Base-by-base conservation (phyloP, 2,797 vertebrate genomes). In the Acanthurus lineatus region DNA sequence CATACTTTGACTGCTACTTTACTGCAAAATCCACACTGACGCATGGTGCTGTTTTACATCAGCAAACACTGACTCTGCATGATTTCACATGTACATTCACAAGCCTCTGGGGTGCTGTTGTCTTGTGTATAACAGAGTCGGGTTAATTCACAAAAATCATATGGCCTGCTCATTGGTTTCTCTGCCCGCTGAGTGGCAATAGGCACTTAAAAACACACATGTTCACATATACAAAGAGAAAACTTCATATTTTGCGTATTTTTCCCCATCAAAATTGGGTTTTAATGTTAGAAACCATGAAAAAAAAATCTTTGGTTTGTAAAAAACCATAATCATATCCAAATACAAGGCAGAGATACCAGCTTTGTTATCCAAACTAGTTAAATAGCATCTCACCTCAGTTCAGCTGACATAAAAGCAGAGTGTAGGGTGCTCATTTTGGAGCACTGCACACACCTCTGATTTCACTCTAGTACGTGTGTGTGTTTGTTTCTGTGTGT, bases 221-320 rank as follows among this genome's bases (percentile, higher is more conserved):
- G 93, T 93, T 95, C 94, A 95, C 94, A 93, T 96, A 93, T 96
- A 97, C 96, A 98, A 96, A 97, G 94, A 97, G 93, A 96, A 91
- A 95, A 93, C 88, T 93, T 96, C 88, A 92, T 93, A 83, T 91
- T 69, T 75, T 93, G 86, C 78, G 87, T 86, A 51, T 85, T 81
- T 79, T 42, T 44, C 38, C 81, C 80, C 82, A 83, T 85, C 86
- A 95, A 94, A 96, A 95, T 91, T 76, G 89, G 94, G 93, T 94
- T 94, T 94, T 91, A 70, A 78, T 73, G 94, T 90, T 87, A 87
- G 95, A 94, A 95, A 93, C 74, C 83, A 90, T 90, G 80, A 65
- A 85, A 69, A 83, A 25, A 56, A 96, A 95, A 96, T 98, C 97
- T 99, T 99, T 99, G 98, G 97, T 98, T 96, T 97, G 96, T 95